Conservation (phyloP, 2,113 vertebrate species). For the Oreotrochilus melanogaster region DNA sequence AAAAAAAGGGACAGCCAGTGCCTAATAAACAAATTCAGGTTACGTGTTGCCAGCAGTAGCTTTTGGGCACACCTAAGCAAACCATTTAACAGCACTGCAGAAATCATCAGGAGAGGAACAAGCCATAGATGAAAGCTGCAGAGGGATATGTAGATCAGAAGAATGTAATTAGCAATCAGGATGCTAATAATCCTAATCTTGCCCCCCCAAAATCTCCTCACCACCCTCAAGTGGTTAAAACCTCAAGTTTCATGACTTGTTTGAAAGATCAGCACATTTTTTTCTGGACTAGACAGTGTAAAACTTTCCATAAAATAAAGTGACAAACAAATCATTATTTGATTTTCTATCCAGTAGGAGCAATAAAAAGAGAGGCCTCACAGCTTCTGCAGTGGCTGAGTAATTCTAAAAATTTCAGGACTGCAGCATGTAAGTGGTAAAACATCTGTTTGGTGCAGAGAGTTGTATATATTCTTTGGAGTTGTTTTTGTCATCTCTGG, state of each 20-base stretch:
- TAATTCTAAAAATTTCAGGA: slow-evolving; percentile 62
- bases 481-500: slow-evolving; percentile 38
- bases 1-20: not conserved
- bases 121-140: slow-evolving; percentile 13
- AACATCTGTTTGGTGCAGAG: slow-evolving; percentile 36
- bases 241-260: slow-evolving; percentile 23
- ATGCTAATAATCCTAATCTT: slow-evolving; percentile 2
- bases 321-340: slow-evolving; percentile 60
- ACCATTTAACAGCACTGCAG: not conserved
- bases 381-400: not conserved
- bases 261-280: slow-evolving; percentile 47
- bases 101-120: not conserved
- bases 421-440: slow-evolving; percentile 24
- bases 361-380: slow-evolving; percentile 58
- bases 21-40: not conserved
- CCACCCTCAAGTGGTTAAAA: not conserved
- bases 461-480: slow-evolving; percentile 49
- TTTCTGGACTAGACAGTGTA: slow-evolving; percentile 30
- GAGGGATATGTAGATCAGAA: slow-evolving; percentile 9
- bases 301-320: slow-evolving; percentile 60
- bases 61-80: not conserved
- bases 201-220: not conserved
- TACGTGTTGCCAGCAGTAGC: not conserved
- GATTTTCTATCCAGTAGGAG: slow-evolving; percentile 52
- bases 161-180: slow-evolving; percentile 17